Evolutionary conservation across 2,888 invertebrate species (phyloP).

Genomic region (Iphiclides podalirius): DNA sequence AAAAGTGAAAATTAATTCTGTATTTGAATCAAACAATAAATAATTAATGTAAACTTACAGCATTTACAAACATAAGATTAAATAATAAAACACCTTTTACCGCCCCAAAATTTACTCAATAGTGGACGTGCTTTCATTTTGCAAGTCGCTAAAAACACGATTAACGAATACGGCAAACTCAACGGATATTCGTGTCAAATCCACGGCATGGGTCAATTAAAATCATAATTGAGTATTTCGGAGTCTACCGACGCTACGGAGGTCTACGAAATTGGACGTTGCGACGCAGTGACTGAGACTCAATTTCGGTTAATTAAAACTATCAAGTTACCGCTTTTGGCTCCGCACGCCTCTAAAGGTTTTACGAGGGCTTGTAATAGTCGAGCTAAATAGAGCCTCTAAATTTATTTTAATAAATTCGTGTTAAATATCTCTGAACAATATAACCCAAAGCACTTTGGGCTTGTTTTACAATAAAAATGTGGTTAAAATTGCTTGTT

Average conservation of each 20-base stretch:
- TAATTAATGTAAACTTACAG: too few relatives aligned
- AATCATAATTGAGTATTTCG: slow-evolving; percentile 68
- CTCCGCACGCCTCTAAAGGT: slow-evolving; percentile 3
- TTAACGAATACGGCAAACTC: slow-evolving; percentile 35
- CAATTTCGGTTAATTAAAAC: slow-evolving; percentile 32
- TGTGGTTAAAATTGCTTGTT: not conserved
- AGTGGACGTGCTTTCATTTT: slow-evolving; percentile 9
- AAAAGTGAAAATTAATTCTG: too few relatives aligned
- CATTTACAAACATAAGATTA: too few relatives aligned
- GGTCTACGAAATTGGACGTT: slow-evolving; percentile 30
- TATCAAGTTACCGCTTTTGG: slow-evolving; percentile 16
- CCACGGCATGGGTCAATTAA: slow-evolving; percentile 63
- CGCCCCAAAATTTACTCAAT: too few relatives aligned
- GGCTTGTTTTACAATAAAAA: not conserved
- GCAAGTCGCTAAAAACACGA: slow-evolving; percentile 30
- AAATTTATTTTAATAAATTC: slow-evolving; percentile 19
- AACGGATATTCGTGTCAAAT: slow-evolving; percentile 54
- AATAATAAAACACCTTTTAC: too few relatives aligned
- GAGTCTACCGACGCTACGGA: slow-evolving; percentile 26
- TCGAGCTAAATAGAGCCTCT: slow-evolving; percentile 15
- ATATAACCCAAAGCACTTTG: slow-evolving; percentile 1
- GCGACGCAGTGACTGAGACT: slow-evolving; percentile 32
- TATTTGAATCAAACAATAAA: too few relatives aligned
- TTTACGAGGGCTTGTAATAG: slow-evolving; percentile 20
- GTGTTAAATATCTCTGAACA: slow-evolving; percentile 4